phyloP scores from a whole-genome alignment of 2,797 vertebrate genomes.

The Anguilla anguilla region DNA sequence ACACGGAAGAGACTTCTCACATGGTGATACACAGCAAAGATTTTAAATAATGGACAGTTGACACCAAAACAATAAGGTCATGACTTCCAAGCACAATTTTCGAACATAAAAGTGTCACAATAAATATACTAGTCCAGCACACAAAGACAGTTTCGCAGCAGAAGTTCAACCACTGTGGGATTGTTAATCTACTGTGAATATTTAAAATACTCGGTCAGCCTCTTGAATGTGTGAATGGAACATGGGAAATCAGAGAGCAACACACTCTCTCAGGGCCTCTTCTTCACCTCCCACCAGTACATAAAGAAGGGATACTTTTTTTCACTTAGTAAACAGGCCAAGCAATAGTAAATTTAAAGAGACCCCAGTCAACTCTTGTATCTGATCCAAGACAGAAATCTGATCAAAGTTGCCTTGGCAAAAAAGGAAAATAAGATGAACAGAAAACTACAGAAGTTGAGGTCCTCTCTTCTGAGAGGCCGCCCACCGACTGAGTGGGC shows the following conservation, averaged over 20 bases:
- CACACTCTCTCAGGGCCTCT: not conserved
- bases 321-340: not conserved
- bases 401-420: not conserved
- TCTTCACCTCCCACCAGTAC: not conserved
- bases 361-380: slow-evolving; percentile 20
- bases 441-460: slow-evolving; percentile 5
- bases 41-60: not conserved
- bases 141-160: not conserved
- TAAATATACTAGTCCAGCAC: not conserved
- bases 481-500: slow-evolving; percentile 23
- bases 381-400: not conserved
- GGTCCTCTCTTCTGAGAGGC: slow-evolving; percentile 19
- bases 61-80: not conserved
- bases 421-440: slow-evolving; percentile 7
- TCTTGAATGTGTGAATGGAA: slow-evolving; percentile 10
- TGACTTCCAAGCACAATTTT: not conserved
- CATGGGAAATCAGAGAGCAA: not conserved
- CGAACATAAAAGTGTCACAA: not conserved
- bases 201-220: not conserved
- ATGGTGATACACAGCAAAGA: not conserved
- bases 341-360: slow-evolving; percentile 6
- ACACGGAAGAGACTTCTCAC: not conserved
- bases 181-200: not conserved
- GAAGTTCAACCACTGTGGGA: not conserved
- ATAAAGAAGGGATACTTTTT: not conserved